A percentile compares a stretch with the other conserved stretches of the same genome.
phyloP scores from a whole-genome alignment of 2,797 vertebrate species.

The Delichon dasypus region DNA sequence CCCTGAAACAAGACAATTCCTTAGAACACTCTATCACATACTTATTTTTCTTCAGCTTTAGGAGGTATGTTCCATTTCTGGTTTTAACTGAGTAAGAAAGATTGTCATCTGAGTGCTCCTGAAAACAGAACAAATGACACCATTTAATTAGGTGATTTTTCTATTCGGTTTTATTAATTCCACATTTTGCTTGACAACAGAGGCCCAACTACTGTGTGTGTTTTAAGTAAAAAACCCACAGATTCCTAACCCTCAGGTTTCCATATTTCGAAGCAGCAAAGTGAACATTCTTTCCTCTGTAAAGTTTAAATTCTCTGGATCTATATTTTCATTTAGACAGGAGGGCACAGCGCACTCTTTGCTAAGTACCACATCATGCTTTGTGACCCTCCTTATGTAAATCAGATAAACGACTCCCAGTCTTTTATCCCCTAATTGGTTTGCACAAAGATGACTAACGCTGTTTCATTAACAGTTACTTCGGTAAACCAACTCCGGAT shows the following conservation, averaged over 20 bases:
- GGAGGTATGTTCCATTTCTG: conserved; percentile 59
- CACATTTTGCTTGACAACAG: not conserved
- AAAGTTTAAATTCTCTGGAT: not conserved
- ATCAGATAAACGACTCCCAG: not conserved
- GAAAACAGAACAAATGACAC: conserved; percentile 21
- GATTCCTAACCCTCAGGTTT: not conserved
- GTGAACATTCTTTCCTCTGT: not conserved
- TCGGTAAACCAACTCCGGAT: not conserved
- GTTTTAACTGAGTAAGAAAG: conserved; percentile 66
- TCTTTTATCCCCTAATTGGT: not conserved
- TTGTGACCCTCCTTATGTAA: conserved; percentile 9
- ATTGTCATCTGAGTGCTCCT: conserved; percentile 57
- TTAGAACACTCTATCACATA: conserved; percentile 27
- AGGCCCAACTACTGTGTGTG: not conserved
- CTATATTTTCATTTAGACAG: not conserved
- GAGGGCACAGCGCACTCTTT: not conserved
- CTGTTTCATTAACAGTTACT: not conserved
- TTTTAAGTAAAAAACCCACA: not conserved
- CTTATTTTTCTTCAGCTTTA: conserved; percentile 72
- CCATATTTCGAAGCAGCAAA: not conserved
- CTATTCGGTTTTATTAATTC: not conserved
- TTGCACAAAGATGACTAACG: conserved; percentile 26
- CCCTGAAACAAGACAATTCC: not conserved
- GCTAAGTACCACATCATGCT: not conserved
- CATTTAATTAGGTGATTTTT: not conserved